Conservation (phyloP, 2,113 vertebrate species). For the Reinhardtius hippoglossoides region DNA sequence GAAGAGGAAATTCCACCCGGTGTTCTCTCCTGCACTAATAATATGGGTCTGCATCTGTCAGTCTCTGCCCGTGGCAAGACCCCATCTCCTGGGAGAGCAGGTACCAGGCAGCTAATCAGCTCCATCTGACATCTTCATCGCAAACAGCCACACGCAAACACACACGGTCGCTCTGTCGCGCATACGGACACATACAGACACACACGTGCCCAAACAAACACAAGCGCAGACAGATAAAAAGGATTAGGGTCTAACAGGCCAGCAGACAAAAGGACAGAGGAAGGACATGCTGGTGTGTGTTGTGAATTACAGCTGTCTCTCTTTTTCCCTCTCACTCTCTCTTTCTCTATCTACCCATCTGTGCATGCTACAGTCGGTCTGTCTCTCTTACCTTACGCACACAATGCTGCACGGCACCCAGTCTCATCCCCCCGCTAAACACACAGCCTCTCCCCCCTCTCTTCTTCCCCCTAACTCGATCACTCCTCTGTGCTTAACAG, state of each 20-base stretch:
- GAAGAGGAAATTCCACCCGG: slow-evolving; percentile 7
- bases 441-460: slow-evolving; percentile 2
- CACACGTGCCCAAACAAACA: slow-evolving; percentile 25
- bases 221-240: slow-evolving; percentile 63
- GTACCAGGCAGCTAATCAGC: slow-evolving; percentile 78
- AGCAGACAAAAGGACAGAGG: slow-evolving; percentile 64
- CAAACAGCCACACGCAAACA: slow-evolving; percentile 36
- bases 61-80: slow-evolving; percentile 62
- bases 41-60: slow-evolving; percentile 62
- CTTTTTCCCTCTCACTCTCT: not conserved
- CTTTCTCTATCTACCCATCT: slow-evolving; percentile 30
- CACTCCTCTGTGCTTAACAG: slow-evolving; percentile 67
- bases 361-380: slow-evolving; percentile 17
- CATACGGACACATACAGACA: not conserved
- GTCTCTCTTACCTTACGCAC: slow-evolving; percentile 47
- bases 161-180: not conserved
- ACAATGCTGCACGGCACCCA: slow-evolving; percentile 26
- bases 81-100: slow-evolving; percentile 65
- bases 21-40: slow-evolving; percentile 43
- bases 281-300: slow-evolving; percentile 52
- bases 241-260: slow-evolving; percentile 68
- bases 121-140: slow-evolving; percentile 78
- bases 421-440: slow-evolving; percentile 24
- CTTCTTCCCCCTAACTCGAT: slow-evolving; percentile 14
- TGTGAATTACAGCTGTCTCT: slow-evolving; percentile 16